These are phyloP conservation scores for Macrotrachela quadricornifera DNA, from an alignment of 1,140 invertebrate genomes.

Conservation along the genomic window DNA sequence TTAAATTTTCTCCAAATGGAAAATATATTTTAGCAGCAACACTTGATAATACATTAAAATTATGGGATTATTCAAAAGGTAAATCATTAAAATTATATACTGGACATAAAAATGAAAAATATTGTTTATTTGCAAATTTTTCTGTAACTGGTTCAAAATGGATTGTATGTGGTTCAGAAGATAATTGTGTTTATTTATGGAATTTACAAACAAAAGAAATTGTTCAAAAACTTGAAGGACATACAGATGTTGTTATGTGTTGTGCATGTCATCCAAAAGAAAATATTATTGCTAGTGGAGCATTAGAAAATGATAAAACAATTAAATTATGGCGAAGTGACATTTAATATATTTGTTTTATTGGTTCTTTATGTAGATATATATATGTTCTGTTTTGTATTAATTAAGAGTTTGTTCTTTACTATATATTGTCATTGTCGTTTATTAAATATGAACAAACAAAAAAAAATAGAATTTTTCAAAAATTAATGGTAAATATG, in stretches of 20 bases:
- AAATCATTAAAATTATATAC: constrained; percentile 86
- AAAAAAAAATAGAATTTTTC: too few species aligned
- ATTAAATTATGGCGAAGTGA: constrained; percentile 67
- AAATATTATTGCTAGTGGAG: constrained; percentile 95
- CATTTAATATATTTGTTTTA: too few species aligned
- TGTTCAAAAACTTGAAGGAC: constrained; percentile 84
- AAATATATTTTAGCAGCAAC: constrained; percentile 97
- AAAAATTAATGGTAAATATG: too few species aligned
- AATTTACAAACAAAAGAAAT: constrained; percentile 98
- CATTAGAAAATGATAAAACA: constrained; percentile 91
- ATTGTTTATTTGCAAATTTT: constrained; percentile 99
- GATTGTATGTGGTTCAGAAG: constrained; percentile 99
- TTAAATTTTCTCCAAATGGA: constrained; percentile 98
- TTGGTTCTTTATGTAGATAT: too few species aligned
- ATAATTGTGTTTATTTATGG: constrained; percentile 97
- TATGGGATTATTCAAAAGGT: constrained; percentile 95
- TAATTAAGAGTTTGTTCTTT: too few species aligned
- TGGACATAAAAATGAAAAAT: constrained; percentile 96
- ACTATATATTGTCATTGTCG: too few species aligned
- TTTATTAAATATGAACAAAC: too few species aligned
- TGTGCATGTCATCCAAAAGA: constrained; percentile 94
- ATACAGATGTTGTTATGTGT: constrained; percentile 88
- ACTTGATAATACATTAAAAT: constrained; percentile 64
- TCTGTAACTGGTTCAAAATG: constrained; percentile 98
- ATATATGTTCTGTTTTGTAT: too few species aligned